phyloP scores from a whole-genome alignment of 2,888 invertebrate species.

The Macropis europaea region DNA sequence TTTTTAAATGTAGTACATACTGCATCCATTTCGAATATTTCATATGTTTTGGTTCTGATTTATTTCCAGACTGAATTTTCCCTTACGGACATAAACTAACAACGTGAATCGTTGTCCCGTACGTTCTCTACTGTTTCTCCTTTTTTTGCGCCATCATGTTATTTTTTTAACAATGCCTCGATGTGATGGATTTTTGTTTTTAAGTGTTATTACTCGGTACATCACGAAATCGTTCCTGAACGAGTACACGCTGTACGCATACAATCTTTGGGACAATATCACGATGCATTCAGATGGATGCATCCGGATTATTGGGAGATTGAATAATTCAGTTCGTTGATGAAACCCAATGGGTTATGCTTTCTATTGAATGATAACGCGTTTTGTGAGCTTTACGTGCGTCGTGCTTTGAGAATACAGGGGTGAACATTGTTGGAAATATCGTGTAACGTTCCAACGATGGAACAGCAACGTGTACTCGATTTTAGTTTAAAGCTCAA shows the following conservation, averaged over 20 bases:
- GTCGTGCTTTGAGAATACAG: neutral
- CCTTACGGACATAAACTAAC: too few species aligned
- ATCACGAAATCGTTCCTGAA: constrained; percentile 33
- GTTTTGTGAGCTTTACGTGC: neutral
- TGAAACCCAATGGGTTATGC: constrained; percentile 20
- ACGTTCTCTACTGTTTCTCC: neutral
- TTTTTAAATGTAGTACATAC: too few species aligned
- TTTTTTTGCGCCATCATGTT: neutral
- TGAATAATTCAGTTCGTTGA: constrained; percentile 52
- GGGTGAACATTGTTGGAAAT: neutral
- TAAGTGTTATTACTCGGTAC: constrained; percentile 24
- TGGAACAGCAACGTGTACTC: too few species aligned
- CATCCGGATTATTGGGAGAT: constrained; percentile 53
- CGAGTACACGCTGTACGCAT: constrained; percentile 7
- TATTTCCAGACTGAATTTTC: too few species aligned
- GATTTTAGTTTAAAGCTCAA: too few species aligned
- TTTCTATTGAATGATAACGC: constrained; percentile 29
- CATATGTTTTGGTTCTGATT: too few species aligned
- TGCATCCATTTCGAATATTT: too few species aligned
- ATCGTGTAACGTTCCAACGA: neutral
- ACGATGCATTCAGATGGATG: constrained; percentile 37
- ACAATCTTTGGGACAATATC: constrained; percentile 43
- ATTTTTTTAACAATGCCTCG: constrained; percentile 3
- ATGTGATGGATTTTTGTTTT: neutral
- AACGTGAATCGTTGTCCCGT: too few species aligned